Conservation (phyloP, 1,140 invertebrate genomes). For the Cryptotermes secundus region DNA sequence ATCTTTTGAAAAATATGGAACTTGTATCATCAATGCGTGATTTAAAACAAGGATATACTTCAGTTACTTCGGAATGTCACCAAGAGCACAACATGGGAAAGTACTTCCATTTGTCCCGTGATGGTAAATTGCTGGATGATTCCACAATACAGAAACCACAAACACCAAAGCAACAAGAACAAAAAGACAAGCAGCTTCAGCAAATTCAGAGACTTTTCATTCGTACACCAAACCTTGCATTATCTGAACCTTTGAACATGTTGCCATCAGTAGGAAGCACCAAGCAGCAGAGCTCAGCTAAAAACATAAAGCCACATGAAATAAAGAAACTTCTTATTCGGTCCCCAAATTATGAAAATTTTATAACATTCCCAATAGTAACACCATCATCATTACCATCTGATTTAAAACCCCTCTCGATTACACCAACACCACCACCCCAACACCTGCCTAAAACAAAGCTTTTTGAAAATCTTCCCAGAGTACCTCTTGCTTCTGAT, state of each 20-base stretch:
- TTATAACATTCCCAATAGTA: neutral
- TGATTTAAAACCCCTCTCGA: neutral
- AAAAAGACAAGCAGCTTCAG: neutral
- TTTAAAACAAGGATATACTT: neutral
- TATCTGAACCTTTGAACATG: neutral
- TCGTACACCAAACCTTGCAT: neutral
- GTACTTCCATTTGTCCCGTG: neutral
- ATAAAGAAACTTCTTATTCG: neutral
- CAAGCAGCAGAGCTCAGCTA: neutral
- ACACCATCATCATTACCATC: neutral
- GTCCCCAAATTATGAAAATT: neutral
- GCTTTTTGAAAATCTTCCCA: neutral
- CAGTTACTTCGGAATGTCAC: neutral
- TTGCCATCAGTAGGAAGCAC: neutral
- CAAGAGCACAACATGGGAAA: neutral
- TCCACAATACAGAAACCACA: neutral
- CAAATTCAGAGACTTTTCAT: conserved; percentile 1
- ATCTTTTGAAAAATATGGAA: neutral
- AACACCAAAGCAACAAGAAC: neutral
- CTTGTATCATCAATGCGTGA: neutral
- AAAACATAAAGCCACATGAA: neutral
- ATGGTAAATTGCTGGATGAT: neutral
- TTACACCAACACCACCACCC: neutral
- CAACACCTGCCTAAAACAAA: neutral
- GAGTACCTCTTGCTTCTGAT: neutral